Base-by-base conservation (phyloP, 2,113 vertebrate genomes). In the Dinomys branickii region DNA sequence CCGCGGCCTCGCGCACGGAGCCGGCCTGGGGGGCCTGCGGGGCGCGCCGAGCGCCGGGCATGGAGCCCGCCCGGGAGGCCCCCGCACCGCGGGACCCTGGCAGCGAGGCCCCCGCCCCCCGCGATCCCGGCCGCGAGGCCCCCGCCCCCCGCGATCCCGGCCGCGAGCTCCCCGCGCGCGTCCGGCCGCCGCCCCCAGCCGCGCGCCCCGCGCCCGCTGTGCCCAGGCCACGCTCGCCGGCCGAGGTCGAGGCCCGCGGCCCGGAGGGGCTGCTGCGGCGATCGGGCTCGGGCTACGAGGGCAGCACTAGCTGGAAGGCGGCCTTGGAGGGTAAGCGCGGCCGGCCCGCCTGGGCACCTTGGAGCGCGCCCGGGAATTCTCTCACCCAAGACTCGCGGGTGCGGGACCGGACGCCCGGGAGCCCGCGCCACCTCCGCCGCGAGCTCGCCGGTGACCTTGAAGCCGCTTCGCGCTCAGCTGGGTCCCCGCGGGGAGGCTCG, bases 251-350 rank as follows among this genome's bases (percentile, higher is more conserved):
- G 88, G 97, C 41, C 91, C 95, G 97, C 12, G 93, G 90, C 17
- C 93, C 95, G 12, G 97, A 97, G 95, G 97, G 86, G 86, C 86
- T 63, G 73, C 97, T 98, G 83, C 96, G 97, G 80, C 93, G 97
- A 14, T 98, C 97, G 0, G 97, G 97, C 80, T 97, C 97, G 4
- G 97, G 97, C 88, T 97, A 96, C 54, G 97, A 97, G 94, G 97
- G 97, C 94, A 98, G 97, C 97, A 97, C 96, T 91, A 97, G 97
- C 96, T 98, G 97, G 97, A 98, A 98, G 91, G 98, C 97, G 65
- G 97, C 98, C 83, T 65, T 98, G 95, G 98, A 98, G 97, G 98
- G 98, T 98, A 97, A 98, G 98, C 86, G 97, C 86, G 3, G 38
- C 59, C 0, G 4, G 7, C 75, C 0, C 6, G 78, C 33, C 58